phyloP scores from a whole-genome alignment of 2,113 vertebrate genomes.

The Pterocles burchelli region DNA sequence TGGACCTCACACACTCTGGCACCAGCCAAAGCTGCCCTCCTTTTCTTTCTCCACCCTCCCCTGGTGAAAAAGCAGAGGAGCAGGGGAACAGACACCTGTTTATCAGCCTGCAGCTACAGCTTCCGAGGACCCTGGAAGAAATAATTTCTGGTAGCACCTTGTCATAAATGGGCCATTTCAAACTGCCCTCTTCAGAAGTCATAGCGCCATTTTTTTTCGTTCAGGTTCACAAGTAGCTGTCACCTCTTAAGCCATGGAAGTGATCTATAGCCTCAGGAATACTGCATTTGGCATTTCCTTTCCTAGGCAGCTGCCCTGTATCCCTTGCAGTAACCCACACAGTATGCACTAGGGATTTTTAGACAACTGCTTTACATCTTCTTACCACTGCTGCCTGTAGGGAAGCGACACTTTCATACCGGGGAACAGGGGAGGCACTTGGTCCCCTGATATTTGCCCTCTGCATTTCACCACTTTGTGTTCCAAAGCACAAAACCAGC shows the following conservation, averaged over 20 bases:
- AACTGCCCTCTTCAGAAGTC: neutral
- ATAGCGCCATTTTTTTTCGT: neutral
- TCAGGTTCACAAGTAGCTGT: neutral
- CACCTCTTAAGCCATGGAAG: neutral
- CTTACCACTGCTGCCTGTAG: neutral
- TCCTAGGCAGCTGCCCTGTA: neutral
- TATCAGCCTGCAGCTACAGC: neutral
- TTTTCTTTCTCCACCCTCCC: neutral
- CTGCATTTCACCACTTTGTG: neutral
- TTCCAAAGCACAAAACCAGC: neutral
- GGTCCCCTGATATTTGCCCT: rapidly evolving
- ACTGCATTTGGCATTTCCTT: neutral
- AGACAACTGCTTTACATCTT: neutral
- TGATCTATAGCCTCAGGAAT: neutral
- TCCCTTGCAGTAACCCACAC: neutral
- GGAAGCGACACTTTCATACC: neutral
- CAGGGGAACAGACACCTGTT: rapidly evolving
- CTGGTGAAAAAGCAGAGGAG: neutral
- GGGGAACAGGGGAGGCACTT: neutral
- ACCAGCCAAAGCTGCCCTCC: neutral
- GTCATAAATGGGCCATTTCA: rapidly evolving
- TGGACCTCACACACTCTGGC: neutral
- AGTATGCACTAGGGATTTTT: neutral
- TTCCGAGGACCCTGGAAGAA: rapidly evolving
- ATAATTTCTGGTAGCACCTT: neutral